Evolutionary conservation across 2,113 vertebrate species (phyloP), one percentile per base, ranked within the genome.

Genomic region (Neogale vison): DNA sequence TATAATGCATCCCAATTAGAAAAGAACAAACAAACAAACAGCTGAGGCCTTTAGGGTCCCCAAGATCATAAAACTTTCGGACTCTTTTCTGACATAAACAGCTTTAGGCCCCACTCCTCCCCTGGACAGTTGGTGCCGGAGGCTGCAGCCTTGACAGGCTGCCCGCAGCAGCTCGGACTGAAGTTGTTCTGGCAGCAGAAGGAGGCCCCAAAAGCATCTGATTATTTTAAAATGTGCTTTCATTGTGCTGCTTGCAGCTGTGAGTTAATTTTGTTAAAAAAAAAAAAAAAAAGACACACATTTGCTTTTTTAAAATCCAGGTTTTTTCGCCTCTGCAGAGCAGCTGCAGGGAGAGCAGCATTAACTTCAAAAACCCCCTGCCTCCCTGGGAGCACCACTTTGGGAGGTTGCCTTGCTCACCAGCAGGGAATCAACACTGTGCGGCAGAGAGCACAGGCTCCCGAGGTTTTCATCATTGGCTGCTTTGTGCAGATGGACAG

Each of bases 291-390:
- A 45, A 11, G 7, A 47, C 65, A 42, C 42, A 42, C 92, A 96
- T 94, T 97, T 96, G 84, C 79, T 97, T 97, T 95, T 96, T 98
- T 98, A 96, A 98, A 96, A 97, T 88, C 90, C 97, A 97, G 95
- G 87, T 81, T 83, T 97, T 61, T 61, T 61, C 24, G 39, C 93
- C 93, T 93, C 77, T 96, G 63, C n/a, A 94, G 76, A 97, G 92
- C 94, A 97, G 92, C 96, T 97, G 85, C 92, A 84, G 71, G 14
- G 45, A 65, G 47, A 82, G 0, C 50, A 84, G 36, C 13, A 2
- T 24, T 34, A 23, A 63, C 84, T 92, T 97, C 90, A 89, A 97
- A 96, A 84, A 83, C 20, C 31, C 79, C 39, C 13, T 24, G 17
- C 61, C 34, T 79, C 17, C 71, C 88, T 0, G 5, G 87, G 88